Base-by-base conservation (phyloP, 23 tunicate species). In the Pegea sp. region DNA sequence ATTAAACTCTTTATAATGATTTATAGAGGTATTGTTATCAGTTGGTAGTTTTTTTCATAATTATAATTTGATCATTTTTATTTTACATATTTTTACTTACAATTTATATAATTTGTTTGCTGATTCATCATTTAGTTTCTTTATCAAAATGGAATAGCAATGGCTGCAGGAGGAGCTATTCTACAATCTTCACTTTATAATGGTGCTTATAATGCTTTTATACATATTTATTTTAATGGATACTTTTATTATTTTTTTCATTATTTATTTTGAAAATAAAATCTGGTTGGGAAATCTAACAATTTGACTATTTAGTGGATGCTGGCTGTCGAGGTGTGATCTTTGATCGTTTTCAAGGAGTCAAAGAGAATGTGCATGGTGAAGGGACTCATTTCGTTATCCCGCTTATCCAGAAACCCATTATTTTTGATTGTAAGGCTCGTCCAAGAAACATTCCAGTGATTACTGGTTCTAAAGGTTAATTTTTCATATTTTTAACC, bases 321-420 rank as follows among this genome's bases (percentile, higher is more conserved):
- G 99, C 99, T 33, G 99, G 99, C 20, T 78, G 93, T 52, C 49
- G 99, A 46, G 99, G 94, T 7, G 99, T 91, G 3, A 78, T 91
- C 19, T 91, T 91, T 34, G 99, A 91, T 60, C 72, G 99, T 2
- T 68, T 91, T 63, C 23, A 65, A 3, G 99, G 99, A 1, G 90
- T 91, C 5, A 66, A 67, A 62, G 62, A 78, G 54, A 81, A 63
- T 25, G 87, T 91, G 1, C 27, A 68, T 8, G 62, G 71, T 32
- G 99, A 91, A 68, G 99, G 99, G 16, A 91, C 99, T 23, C 99
- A 91, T 49, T 91, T 91, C 58, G 66, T 91, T 33, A 72, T 91
- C 38, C 99, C 99, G 24, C 31, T 72, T 22, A 61, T 91, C 1
- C 99, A 91, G 59, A 91, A 68, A 44, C 99, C 99, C 49, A 78